A percentile compares a stretch with the other conserved stretches of the same genome.
Evolutionary conservation across 2,113 vertebrate genomes (phyloP).

Genomic region (Mus spicilegus): DNA sequence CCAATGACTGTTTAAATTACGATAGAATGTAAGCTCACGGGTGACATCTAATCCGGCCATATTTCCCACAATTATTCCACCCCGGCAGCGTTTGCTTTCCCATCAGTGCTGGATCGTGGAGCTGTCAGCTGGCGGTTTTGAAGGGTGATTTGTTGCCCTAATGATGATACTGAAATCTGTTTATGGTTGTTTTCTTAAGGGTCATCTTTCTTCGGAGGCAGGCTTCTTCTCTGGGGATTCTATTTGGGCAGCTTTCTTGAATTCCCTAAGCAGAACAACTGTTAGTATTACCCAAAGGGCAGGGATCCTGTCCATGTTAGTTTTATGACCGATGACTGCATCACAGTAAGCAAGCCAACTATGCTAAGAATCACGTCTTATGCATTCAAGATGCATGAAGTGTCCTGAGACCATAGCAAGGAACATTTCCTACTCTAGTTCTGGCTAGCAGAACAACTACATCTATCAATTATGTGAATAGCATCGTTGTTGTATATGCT

Average conservation of each 20-base stretch:
- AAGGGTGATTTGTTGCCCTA: constrained; percentile 74
- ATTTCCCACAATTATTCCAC: constrained; percentile 71
- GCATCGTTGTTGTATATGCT: too few species aligned
- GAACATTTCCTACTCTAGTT: neutral
- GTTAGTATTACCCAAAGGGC: constrained; percentile 48
- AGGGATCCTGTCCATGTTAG: constrained; percentile 37
- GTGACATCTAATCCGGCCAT: constrained; percentile 64
- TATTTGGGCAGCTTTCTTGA: constrained; percentile 38
- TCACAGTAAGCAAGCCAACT: neutral
- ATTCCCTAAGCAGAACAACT: constrained; percentile 56
- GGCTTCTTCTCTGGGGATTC: constrained; percentile 64
- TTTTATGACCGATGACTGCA: constrained; percentile 65
- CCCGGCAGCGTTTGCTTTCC: constrained; percentile 68
- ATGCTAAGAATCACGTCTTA: constrained; percentile 5
- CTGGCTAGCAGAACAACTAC: neutral
- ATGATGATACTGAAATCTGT: constrained; percentile 75
- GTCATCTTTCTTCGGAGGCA: constrained; percentile 71
- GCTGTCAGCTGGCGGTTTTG: constrained; percentile 78
- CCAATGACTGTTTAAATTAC: constrained; percentile 68
- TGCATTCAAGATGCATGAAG: constrained; percentile 12
- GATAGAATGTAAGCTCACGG: constrained; percentile 52
- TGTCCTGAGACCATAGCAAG: too few species aligned
- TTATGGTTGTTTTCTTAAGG: constrained; percentile 76
- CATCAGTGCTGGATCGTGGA: constrained; percentile 64
- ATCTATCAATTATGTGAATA: neutral